phyloP scores from a whole-genome alignment of 1,140 invertebrate genomes.

The Drosophila serrata region DNA sequence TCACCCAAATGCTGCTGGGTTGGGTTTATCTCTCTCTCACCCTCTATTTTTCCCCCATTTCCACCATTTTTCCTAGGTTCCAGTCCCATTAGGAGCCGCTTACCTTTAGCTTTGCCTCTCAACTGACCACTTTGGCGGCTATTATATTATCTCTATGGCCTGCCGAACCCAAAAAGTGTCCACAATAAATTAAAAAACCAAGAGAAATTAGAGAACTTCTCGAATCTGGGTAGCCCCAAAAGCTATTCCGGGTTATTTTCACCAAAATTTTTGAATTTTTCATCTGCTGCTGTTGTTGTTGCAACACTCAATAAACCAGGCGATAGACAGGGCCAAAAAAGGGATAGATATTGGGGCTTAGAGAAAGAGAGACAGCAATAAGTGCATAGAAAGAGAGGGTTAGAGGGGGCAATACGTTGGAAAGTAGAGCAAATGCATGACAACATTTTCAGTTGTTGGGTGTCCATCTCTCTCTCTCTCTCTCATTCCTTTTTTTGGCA shows the following conservation, averaged over 20 bases:
- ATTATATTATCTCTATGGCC: constrained; percentile 47
- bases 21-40: constrained; percentile 1
- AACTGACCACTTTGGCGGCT: constrained; percentile 36
- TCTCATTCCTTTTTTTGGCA: constrained; percentile 47
- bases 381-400: background rate
- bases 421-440: constrained; percentile 53
- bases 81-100: constrained; percentile 25
- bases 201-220: constrained; percentile 43
- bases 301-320: constrained; percentile 51
- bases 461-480: constrained; percentile 18
- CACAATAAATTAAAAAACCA: constrained; percentile 52
- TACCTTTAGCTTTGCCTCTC: constrained; percentile 24
- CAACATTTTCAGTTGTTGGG: constrained; percentile 53
- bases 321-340: constrained; percentile 31
- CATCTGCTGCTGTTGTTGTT: background rate
- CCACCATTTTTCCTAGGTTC: background rate
- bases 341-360: constrained; percentile 5
- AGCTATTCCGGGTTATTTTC: constrained; percentile 21
- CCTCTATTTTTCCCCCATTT: constrained; percentile 4
- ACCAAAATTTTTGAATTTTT: constrained; percentile 26
- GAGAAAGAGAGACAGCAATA: constrained; percentile 17
- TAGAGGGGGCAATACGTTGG: background rate
- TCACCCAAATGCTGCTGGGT: constrained; percentile 37
- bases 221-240: constrained; percentile 10
- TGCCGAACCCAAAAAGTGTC: constrained; percentile 38